Evolutionary conservation across 92 coral and sea anemone genomes (phyloP), one percentile per base, ranked within the genome.

Genomic region (Epizoanthus rinbou): DNA sequence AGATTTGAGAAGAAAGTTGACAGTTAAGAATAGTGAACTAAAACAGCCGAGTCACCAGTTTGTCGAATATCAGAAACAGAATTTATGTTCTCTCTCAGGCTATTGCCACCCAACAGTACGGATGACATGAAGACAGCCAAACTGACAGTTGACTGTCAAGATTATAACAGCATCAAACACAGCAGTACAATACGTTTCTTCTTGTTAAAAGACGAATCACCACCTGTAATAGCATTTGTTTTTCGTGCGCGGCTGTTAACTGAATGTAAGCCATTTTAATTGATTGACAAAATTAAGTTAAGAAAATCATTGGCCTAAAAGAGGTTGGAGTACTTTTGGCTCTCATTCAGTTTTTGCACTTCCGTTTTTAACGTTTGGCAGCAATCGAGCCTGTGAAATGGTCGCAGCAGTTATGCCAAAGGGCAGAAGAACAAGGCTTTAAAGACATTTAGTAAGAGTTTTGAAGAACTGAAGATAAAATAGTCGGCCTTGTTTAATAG

Each of bases 301-400:
- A 58, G 64, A 58, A 58, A 64, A 64, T 64, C 70, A 64, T 64
- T 64, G 70, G 70, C 70, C 70, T 64, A 64, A 64, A 64, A 64
- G 70, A 64, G 70, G 70, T 64, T 64, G 70, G 70, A 64, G 70
- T 64, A 64, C 70, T 64, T 64, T 64, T 64, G 70, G 70, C 70
- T 64, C 70, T 64, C 70, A 64, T 64, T 64, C 70, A 64, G 70
- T 64, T 64, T 64, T 64, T 64, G 70, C 70, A 64, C 70, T 64
- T 64, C 70, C 70, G 70, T 64, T 64, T 64, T 64, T 64, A 64
- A 64, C 70, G 70, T 64, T 64, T 64, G 70, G 70, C 70, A 64
- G 70, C 70, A 64, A 64, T 64, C 70, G 70, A 64, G 70, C 70
- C 70, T 64, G 70, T 64, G 70, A 64, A 64, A 64, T 64, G 70